Percentiles rank a stretch among this genome's conserved stretches.
Conservation (phyloP, 1,140 invertebrate species). For the Artemia franciscana region DNA sequence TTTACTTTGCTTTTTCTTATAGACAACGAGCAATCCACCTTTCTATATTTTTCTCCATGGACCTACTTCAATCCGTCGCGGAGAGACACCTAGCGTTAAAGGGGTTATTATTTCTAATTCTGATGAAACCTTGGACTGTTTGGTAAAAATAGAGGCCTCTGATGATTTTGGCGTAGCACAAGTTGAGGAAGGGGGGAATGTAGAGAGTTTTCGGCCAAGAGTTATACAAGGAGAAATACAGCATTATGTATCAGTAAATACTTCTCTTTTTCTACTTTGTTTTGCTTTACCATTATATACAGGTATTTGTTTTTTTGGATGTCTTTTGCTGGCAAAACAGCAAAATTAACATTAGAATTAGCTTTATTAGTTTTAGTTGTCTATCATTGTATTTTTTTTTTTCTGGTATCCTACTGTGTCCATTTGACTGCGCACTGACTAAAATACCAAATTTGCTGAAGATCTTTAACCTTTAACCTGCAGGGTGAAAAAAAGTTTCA, state of each 20-base stretch:
- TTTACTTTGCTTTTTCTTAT: conserved; percentile 9
- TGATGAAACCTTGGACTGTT: conserved; percentile 17
- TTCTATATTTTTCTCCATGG: conserved; percentile 31
- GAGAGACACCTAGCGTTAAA: conserved; percentile 31
- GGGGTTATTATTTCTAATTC: conserved; percentile 30
- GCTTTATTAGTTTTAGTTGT: too few species aligned
- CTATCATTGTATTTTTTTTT: too few species aligned
- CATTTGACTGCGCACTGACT: too few species aligned
- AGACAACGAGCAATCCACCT: conserved; percentile 25
- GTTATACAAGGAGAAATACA: conserved; percentile 22
- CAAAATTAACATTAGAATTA: too few species aligned
- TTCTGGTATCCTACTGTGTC: too few species aligned
- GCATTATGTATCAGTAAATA: conserved; percentile 25
- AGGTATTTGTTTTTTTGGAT: too few species aligned
- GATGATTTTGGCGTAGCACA: conserved; percentile 29
- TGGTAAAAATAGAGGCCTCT: conserved; percentile 19
- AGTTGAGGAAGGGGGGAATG: conserved; percentile 28
- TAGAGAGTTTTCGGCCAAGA: conserved; percentile 25
- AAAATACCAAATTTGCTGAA: too few species aligned
- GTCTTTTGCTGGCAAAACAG: too few species aligned
- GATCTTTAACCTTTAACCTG: too few species aligned
- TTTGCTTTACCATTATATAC: too few species aligned
- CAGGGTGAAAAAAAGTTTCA: too few species aligned
- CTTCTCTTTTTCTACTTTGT: too few species aligned
- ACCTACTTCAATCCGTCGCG: conserved; percentile 24